phyloP scores from a whole-genome alignment of 1,140 invertebrate genomes.

The Cotesia glomerata region DNA sequence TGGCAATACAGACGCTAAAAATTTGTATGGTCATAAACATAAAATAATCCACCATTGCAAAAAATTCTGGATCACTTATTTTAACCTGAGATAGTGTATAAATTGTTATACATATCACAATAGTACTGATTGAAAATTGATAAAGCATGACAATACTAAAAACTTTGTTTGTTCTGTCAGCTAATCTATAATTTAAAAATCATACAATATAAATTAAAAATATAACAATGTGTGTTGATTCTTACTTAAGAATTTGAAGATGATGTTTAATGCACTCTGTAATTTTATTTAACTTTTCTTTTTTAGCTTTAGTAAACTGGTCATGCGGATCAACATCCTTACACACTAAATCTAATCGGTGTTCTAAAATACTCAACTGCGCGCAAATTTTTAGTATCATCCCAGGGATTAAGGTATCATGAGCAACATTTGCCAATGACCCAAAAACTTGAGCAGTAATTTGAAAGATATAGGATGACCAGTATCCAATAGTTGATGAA shows the following conservation, averaged over 20 bases:
- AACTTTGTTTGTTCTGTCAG: conserved; percentile 10
- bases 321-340: not conserved
- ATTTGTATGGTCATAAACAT: conserved; percentile 11
- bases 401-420: conserved; percentile 7
- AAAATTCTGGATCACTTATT: not conserved
- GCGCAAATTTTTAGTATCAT: conserved; percentile 18
- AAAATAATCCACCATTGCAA: not conserved
- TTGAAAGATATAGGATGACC: conserved; percentile 7
- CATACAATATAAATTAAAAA: not conserved
- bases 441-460: not conserved
- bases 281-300: not conserved
- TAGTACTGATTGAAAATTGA: conserved; percentile 14
- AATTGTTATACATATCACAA: conserved; percentile 13
- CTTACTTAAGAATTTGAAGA: not conserved
- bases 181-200: conserved; percentile 5
- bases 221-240: too few relatives aligned
- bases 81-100: not conserved
- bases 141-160: conserved; percentile 15
- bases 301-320: not conserved
- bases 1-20: conserved; percentile 3
- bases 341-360: not conserved
- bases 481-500: conserved; percentile 2
- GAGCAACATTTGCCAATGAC: not conserved
- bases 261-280: conserved; percentile 14
- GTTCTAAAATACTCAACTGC: conserved; percentile 14